Evolutionary conservation across 2,113 vertebrate species (phyloP).

Genomic region (Malurus alboscapulatus): DNA sequence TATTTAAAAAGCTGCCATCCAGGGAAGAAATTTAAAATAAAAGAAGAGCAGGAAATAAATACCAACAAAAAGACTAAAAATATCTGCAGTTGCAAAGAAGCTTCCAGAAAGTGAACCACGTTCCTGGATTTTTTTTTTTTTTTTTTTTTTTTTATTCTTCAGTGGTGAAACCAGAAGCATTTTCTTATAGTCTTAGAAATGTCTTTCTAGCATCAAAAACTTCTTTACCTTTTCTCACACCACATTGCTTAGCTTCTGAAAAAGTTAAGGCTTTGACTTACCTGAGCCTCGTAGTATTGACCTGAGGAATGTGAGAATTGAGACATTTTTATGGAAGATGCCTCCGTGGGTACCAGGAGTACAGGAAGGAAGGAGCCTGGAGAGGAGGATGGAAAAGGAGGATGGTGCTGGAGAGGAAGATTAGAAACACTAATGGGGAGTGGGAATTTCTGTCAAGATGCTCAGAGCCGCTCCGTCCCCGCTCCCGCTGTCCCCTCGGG

Average conservation of each 20-base stretch:
- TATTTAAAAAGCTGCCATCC: background rate
- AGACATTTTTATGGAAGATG: background rate
- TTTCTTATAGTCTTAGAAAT: background rate
- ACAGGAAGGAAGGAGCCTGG: background rate
- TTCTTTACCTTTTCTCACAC: background rate
- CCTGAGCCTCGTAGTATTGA: background rate
- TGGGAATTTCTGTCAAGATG: background rate
- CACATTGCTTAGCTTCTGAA: background rate
- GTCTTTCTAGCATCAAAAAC: background rate
- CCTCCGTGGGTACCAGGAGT: accelerated
- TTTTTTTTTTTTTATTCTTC: background rate
- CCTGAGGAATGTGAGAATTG: background rate
- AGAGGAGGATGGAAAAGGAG: background rate
- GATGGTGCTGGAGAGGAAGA: background rate
- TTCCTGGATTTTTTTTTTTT: background rate
- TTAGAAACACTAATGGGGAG: background rate
- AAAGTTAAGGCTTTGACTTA: background rate
- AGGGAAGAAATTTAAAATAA: background rate
- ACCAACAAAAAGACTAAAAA: background rate
- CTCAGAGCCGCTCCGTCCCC: accelerated
- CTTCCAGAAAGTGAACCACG: background rate
- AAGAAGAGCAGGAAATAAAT: background rate
- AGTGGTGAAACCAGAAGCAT: background rate
- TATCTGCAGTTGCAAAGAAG: background rate
- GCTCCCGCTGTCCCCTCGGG: background rate